Percentiles rank a stretch among this genome's conserved stretches.
Conservation (phyloP, 2,113 vertebrate genomes). For the Cisticola juncidis region DNA sequence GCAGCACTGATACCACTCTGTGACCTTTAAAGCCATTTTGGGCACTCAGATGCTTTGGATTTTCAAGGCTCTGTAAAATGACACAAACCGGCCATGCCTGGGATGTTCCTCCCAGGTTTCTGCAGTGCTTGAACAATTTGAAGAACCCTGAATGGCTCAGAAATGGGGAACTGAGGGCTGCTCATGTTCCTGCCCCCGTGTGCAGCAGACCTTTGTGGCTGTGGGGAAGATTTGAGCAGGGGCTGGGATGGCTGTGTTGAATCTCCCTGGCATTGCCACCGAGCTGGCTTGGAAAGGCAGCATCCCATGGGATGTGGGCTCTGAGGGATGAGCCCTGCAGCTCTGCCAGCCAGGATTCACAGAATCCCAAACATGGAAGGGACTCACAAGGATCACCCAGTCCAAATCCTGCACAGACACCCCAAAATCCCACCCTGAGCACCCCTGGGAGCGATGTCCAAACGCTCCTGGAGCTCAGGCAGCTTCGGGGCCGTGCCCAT, state of each 20-base stretch:
- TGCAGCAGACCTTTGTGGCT: background rate
- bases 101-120: background rate
- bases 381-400: too few relatives aligned
- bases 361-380: background rate
- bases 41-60: background rate
- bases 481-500: background rate
- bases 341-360: background rate
- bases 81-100: rapidly evolving
- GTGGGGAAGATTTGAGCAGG: background rate
- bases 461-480: background rate
- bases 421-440: background rate
- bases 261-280: rapidly evolving
- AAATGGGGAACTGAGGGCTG: background rate
- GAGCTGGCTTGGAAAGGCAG: background rate
- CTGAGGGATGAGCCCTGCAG: background rate
- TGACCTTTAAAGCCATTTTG: background rate
- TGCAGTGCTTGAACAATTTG: background rate
- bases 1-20: background rate
- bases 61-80: background rate
- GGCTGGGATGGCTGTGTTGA: background rate
- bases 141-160: background rate
- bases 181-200: rapidly evolving
- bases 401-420: background rate
- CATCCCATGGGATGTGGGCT: rapidly evolving
- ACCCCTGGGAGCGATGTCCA: rapidly evolving